phyloP scores from a whole-genome alignment of 2,888 invertebrate species.

The Meta bourneti region DNA sequence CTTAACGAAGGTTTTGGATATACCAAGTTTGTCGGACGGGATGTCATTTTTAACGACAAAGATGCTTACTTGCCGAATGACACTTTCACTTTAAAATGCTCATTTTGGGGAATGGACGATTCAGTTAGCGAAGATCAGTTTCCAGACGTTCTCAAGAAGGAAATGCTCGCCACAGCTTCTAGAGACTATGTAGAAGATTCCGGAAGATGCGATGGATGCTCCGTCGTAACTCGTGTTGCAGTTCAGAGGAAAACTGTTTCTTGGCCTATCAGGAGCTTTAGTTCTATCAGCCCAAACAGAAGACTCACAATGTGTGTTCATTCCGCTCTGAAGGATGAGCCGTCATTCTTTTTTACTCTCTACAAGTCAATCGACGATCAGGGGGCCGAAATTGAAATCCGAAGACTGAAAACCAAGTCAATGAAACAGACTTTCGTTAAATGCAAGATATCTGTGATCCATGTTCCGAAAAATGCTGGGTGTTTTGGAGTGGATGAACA shows the following conservation, averaged over 20 bases:
- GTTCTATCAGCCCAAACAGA: not conserved
- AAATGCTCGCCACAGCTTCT: not conserved
- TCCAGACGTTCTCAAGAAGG: not conserved
- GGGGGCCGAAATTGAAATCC: not conserved
- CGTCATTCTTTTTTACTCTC: not conserved
- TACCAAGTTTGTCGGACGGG: not conserved
- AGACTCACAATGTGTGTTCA: not conserved
- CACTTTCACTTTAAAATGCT: conserved; percentile 3
- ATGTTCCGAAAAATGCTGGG: not conserved
- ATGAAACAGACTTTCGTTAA: not conserved
- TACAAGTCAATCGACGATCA: not conserved
- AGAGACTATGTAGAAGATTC: not conserved
- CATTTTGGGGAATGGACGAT: not conserved
- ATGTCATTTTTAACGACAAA: not conserved
- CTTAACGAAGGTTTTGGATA: too few species aligned
- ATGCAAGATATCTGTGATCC: not conserved
- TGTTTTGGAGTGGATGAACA: conserved; percentile 1
- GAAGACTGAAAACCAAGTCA: too few species aligned
- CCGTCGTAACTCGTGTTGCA: not conserved
- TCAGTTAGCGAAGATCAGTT: too few species aligned
- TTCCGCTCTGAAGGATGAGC: not conserved
- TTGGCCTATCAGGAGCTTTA: not conserved
- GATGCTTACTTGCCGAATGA: not conserved
- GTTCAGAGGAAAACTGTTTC: not conserved
- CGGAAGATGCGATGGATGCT: too few species aligned